These are phyloP conservation scores for Sebastes itinus DNA, from an alignment of 2,797 vertebrate species.

Conservation along the genomic window DNA sequence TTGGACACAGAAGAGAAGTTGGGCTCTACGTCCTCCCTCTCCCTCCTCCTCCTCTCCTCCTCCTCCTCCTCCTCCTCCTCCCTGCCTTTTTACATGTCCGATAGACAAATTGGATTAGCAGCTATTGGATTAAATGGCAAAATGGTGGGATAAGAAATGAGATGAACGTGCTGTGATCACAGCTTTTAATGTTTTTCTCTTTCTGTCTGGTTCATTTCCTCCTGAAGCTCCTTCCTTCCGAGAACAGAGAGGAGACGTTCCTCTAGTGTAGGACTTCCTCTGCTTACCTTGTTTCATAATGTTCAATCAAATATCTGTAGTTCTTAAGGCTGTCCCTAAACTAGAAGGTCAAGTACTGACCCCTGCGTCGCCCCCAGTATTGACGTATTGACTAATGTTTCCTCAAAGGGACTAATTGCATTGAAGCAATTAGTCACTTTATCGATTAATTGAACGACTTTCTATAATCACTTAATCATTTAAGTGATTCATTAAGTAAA, in stretches of 20 bases:
- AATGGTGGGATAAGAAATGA: constrained; percentile 94
- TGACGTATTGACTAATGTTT: background rate
- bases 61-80: constrained; percentile 36
- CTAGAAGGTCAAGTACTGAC: background rate
- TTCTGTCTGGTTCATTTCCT: constrained; percentile 44
- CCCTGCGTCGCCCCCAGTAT: background rate
- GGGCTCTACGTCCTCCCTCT: constrained; percentile 68
- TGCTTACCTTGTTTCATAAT: background rate
- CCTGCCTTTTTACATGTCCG: constrained; percentile 87
- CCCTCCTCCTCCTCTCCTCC: constrained; percentile 75
- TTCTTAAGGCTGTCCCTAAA: background rate
- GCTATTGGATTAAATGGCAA: constrained; percentile 97
- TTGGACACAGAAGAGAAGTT: constrained; percentile 82
- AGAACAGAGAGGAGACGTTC: constrained; percentile 49
- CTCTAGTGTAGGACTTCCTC: background rate
- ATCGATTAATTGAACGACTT: background rate
- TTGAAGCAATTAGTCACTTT: background rate
- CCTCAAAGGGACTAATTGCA: background rate
- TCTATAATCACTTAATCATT: background rate
- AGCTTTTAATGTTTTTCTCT: constrained; percentile 91
- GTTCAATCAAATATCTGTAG: background rate
- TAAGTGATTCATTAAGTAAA: background rate
- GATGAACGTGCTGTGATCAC: constrained; percentile 92
- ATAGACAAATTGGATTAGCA: constrained; percentile 99
- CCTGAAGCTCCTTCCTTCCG: constrained; percentile 51